A percentile compares a stretch with the other conserved stretches of the same genome.
These are phyloP conservation scores for Campoplex nolae DNA, from an alignment of 2,888 invertebrate genomes.

Conservation along the genomic window DNA sequence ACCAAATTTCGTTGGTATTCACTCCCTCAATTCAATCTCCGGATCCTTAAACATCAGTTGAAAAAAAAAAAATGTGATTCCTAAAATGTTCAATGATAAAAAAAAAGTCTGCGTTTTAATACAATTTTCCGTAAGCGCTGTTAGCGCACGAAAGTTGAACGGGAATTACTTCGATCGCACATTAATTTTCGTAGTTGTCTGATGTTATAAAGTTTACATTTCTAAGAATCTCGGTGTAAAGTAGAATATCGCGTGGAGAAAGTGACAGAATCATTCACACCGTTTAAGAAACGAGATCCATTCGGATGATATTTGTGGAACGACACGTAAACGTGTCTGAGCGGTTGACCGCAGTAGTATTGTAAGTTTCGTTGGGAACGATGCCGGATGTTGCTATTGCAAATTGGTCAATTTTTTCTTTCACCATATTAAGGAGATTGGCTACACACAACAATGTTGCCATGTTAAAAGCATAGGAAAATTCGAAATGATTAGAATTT, in stretches of 20 bases:
- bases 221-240: slow-evolving; percentile 14
- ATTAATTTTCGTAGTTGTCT: neutral
- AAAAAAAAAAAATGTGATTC: neutral
- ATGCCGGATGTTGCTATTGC: neutral
- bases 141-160: neutral
- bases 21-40: neutral
- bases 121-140: neutral
- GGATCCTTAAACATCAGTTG: neutral
- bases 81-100: neutral
- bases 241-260: slow-evolving; percentile 39
- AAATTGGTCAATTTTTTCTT: neutral
- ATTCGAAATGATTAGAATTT: too few relatives aligned
- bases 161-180: neutral
- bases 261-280: slow-evolving; percentile 34
- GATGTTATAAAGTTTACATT: slow-evolving; percentile 19
- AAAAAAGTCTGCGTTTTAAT: neutral
- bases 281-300: slow-evolving; percentile 5
- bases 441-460: too few relatives aligned
- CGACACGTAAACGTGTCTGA: slow-evolving; percentile 3
- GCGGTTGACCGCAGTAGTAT: neutral
- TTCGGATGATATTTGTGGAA: neutral
- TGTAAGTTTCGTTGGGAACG: too few relatives aligned
- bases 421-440: neutral
- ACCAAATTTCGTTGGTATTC: neutral
- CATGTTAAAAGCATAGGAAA: too few relatives aligned